These are phyloP conservation scores for Chelon labrosus DNA, from an alignment of 2,797 vertebrate species.

Conservation along the genomic window DNA sequence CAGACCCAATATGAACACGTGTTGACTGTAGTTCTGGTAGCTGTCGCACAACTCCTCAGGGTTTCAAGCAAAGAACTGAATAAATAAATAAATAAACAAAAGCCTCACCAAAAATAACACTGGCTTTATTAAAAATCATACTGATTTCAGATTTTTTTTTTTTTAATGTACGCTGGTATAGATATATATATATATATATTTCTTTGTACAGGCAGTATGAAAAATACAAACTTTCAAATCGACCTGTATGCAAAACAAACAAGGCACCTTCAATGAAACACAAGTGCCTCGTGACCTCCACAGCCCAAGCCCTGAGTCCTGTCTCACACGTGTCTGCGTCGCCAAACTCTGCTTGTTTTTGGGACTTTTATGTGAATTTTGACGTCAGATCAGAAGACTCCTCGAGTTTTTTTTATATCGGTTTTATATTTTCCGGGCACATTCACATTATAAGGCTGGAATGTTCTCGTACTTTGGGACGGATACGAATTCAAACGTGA, in stretches of 20 bases:
- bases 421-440: not conserved
- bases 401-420: not conserved
- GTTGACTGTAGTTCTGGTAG: no score
- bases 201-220: constrained; percentile 67
- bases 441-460: constrained; percentile 48
- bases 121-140: constrained; percentile 71
- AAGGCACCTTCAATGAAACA: constrained; percentile 63
- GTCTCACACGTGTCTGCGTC: constrained; percentile 29
- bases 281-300: constrained; percentile 34
- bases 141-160: constrained; percentile 39
- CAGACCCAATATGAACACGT: no score
- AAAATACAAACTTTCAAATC: constrained; percentile 75
- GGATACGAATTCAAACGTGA: no score
- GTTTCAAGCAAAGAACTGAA: constrained; percentile 27
- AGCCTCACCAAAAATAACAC: constrained; percentile 60
- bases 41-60: no score
- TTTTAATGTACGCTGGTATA: constrained; percentile 55
- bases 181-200: no score
- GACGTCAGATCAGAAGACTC: constrained; percentile 6
- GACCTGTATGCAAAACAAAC: constrained; percentile 60
- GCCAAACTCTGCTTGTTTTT: no score
- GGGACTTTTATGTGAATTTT: no score
- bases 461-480: constrained; percentile 53
- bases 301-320: constrained; percentile 52
- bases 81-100: not conserved